Percentiles rank a stretch among this genome's conserved stretches.
These are phyloP conservation scores for Pogonomyrmex barbatus DNA, from an alignment of 1,140 invertebrate genomes.

Conservation along the genomic window DNA sequence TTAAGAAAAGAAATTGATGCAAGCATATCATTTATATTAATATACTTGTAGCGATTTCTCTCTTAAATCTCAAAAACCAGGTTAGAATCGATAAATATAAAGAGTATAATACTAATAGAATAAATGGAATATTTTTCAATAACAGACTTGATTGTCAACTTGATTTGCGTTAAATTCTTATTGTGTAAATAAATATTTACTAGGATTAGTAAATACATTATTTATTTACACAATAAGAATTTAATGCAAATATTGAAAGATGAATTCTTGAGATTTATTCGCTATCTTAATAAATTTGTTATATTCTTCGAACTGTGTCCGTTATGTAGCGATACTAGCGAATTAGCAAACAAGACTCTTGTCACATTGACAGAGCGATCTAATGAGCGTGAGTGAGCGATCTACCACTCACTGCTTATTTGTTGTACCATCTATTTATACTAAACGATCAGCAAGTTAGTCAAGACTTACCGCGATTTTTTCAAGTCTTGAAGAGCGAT, in stretches of 20 bases:
- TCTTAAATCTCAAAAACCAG: slow-evolving; percentile 10
- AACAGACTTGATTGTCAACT: neutral
- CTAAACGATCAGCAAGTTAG: neutral
- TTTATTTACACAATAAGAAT: neutral
- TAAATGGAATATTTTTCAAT: slow-evolving; percentile 4
- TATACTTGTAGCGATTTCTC: neutral
- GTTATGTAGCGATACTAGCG: slow-evolving; percentile 1
- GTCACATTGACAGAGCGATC: slow-evolving; percentile 78
- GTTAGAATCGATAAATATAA: neutral
- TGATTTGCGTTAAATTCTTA: neutral
- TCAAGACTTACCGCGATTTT: slow-evolving; percentile 58
- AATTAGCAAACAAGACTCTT: slow-evolving; percentile 50
- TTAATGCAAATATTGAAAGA: neutral
- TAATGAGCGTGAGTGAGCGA: slow-evolving; percentile 44
- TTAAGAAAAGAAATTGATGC: neutral
- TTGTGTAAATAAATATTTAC: no score
- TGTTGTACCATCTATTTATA: neutral
- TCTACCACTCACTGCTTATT: slow-evolving; percentile 31
- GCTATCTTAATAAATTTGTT: neutral
- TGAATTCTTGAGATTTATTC: neutral
- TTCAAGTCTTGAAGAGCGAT: neutral
- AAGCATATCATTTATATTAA: neutral
- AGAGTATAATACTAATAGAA: neutral
- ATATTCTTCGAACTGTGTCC: neutral
- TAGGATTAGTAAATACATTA: neutral